These are phyloP conservation scores for Polia nebulosa DNA, from an alignment of 2,888 invertebrate species.

Conservation along the genomic window DNA sequence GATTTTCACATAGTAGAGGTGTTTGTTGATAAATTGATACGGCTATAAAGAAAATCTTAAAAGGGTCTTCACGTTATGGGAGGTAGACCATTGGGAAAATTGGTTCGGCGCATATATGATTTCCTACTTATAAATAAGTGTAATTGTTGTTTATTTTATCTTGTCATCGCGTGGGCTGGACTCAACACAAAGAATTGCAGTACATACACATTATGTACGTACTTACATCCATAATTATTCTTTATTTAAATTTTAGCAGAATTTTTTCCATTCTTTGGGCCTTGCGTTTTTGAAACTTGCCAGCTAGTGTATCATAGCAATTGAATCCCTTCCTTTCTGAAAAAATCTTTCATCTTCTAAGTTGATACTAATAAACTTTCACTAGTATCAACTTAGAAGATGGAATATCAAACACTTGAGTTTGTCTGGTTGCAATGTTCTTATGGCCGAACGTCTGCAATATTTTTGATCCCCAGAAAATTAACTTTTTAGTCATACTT, in stretches of 20 bases:
- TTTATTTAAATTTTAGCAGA: background rate
- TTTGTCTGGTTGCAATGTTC: background rate
- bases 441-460: background rate
- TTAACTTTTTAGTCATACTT: background rate
- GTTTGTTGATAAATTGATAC: slow-evolving; percentile 51
- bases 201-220: background rate
- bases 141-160: slow-evolving; percentile 39
- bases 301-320: background rate
- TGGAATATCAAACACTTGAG: no score
- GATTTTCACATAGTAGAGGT: slow-evolving; percentile 23
- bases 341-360: background rate
- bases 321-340: background rate
- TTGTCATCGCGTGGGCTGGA: background rate
- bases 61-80: slow-evolving; percentile 78
- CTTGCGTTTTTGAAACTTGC: background rate
- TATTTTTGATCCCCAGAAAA: background rate
- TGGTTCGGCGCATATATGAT: slow-evolving; percentile 57
- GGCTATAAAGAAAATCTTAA: slow-evolving; percentile 73
- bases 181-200: background rate
- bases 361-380: background rate
- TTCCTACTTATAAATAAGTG: slow-evolving; percentile 53
- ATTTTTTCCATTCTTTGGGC: background rate
- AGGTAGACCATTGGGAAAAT: slow-evolving; percentile 80
- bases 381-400: no score
- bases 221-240: no score